These are phyloP conservation scores for Oriolus oriolus DNA, from an alignment of 2,113 vertebrate species.

Conservation along the genomic window DNA sequence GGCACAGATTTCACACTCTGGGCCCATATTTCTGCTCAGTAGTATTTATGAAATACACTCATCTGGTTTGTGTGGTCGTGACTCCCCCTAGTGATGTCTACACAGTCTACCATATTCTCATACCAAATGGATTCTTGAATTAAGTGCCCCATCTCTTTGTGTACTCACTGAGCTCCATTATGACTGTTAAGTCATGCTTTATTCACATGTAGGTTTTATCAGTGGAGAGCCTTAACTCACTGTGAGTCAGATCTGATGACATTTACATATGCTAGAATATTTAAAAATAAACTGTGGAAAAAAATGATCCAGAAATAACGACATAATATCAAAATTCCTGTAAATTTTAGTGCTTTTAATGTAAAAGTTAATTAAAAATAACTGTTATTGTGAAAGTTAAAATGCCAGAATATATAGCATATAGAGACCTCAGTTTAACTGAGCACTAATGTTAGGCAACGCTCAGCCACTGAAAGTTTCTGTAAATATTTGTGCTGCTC, in stretches of 20 bases:
- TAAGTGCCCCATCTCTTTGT: not conserved
- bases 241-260: not conserved
- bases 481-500: not conserved
- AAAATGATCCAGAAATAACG: not conserved
- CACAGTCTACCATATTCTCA: not conserved
- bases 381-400: not conserved
- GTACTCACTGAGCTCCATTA: not conserved
- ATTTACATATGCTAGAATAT: not conserved
- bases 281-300: not conserved
- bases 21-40: not conserved
- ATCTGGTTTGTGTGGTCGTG: constrained; percentile 21
- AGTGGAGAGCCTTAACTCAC: not conserved
- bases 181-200: not conserved
- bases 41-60: not conserved
- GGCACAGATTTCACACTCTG: not conserved
- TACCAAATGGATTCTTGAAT: not conserved
- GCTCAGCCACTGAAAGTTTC: not conserved
- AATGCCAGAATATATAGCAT: not conserved
- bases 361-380: not conserved
- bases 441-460: not conserved
- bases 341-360: not conserved
- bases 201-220: not conserved
- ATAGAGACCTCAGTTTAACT: not conserved
- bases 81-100: constrained; percentile 54
- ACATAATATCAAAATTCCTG: not conserved